phyloP scores from a whole-genome alignment of 2,113 vertebrate genomes.

The Brachyistius frenatus region DNA sequence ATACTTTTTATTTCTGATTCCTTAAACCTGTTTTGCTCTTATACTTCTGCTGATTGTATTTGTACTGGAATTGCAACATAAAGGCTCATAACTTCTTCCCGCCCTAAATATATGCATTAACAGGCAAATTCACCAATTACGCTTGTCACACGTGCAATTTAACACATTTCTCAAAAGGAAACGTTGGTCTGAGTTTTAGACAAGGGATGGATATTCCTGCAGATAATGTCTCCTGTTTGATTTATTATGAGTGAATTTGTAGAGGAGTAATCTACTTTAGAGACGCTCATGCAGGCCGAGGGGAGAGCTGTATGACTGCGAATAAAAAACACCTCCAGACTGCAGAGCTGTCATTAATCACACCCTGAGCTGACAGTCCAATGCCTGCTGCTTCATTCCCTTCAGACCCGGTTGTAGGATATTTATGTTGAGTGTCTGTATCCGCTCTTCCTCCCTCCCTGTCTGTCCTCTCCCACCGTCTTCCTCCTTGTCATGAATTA shows the following conservation, averaged over 20 bases:
- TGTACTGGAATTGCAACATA: not conserved
- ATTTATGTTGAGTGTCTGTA: constrained; percentile 78
- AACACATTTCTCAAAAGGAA: constrained; percentile 26
- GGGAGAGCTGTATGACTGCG: constrained; percentile 49
- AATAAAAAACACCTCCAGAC: constrained; percentile 74
- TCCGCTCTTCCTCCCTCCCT: constrained; percentile 31
- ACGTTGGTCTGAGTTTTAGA: constrained; percentile 22
- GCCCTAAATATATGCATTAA: not conserved
- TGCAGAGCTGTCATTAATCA: constrained; percentile 79
- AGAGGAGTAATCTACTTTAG: constrained; percentile 71
- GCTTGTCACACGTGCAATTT: constrained; percentile 9
- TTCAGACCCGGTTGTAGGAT: constrained; percentile 61
- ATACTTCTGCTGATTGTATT: not conserved
- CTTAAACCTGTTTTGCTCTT: no score
- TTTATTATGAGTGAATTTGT: constrained; percentile 74
- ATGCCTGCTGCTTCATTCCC: constrained; percentile 56
- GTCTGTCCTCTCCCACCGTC: constrained; percentile 27
- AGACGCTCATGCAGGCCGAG: constrained; percentile 40
- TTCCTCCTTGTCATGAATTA: constrained; percentile 73
- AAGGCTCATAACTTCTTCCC: not conserved
- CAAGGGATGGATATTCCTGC: constrained; percentile 44
- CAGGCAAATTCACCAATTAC: constrained; percentile 17
- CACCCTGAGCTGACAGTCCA: constrained; percentile 60
- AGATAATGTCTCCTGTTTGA: constrained; percentile 61
- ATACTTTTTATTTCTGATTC: no score